These are phyloP conservation scores for Rousettus leschenaultii DNA, from an alignment of 2,113 vertebrate species.

Conservation along the genomic window DNA sequence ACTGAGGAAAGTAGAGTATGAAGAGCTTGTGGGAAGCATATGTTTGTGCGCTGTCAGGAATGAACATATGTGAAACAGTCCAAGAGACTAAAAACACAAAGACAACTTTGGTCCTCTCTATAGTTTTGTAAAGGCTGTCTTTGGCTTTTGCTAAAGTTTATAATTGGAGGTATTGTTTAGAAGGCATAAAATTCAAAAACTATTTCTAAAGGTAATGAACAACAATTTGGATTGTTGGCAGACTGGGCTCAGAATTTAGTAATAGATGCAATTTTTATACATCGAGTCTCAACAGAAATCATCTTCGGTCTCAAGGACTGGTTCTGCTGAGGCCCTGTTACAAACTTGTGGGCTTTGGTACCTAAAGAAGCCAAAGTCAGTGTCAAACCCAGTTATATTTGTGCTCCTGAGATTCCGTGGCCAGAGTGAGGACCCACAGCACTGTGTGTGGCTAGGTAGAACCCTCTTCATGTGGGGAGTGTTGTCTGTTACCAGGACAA, in stretches of 20 bases:
- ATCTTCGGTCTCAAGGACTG: background rate
- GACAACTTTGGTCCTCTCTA: background rate
- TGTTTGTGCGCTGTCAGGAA: background rate
- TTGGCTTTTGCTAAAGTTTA: background rate
- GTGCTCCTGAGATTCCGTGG: background rate
- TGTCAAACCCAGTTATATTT: background rate
- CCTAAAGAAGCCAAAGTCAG: background rate
- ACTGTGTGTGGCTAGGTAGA: background rate
- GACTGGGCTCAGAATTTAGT: background rate
- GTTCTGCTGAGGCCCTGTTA: background rate
- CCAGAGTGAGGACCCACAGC: background rate
- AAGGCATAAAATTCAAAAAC: background rate
- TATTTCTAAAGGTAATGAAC: background rate
- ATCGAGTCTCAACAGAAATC: background rate
- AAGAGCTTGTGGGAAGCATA: background rate
- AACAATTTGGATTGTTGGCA: background rate
- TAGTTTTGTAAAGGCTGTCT: background rate
- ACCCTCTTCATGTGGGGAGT: background rate
- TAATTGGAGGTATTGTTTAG: background rate
- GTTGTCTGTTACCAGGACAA: background rate
- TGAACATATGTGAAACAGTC: background rate
- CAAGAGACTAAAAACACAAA: background rate
- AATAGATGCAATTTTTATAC: background rate
- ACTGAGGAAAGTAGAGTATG: background rate
- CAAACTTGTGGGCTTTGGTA: background rate